Conservation (phyloP, 2,888 invertebrate species). For the Phyto melanocephala region DNA sequence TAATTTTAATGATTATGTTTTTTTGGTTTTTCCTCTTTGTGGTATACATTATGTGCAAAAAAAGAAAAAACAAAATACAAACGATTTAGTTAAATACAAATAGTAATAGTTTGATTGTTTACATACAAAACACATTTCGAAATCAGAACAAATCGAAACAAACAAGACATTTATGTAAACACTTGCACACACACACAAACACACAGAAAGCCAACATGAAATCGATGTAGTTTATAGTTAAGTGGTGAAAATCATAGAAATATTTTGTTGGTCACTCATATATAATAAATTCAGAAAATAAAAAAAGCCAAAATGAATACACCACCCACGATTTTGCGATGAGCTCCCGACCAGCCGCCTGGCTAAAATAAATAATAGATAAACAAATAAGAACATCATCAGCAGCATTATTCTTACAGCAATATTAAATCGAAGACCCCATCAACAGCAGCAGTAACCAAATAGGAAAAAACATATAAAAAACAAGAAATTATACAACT, state of each 20-base stretch:
- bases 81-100: background rate
- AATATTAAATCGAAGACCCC: constrained; percentile 41
- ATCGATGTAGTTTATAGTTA: background rate
- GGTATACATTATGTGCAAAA: constrained; percentile 14
- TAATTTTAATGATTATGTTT: background rate
- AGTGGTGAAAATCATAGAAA: constrained; percentile 46
- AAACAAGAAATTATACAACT: constrained; percentile 61
- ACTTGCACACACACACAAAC: background rate
- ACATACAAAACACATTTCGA: constrained; percentile 6
- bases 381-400: constrained; percentile 34
- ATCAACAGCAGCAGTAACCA: constrained; percentile 69
- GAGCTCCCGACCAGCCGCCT: constrained; percentile 45
- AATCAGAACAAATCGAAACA: constrained; percentile 36
- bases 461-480: constrained; percentile 55
- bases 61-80: background rate
- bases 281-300: background rate
- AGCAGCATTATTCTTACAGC: constrained; percentile 25
- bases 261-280: constrained; percentile 17
- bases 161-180: constrained; percentile 20
- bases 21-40: background rate
- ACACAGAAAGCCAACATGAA: background rate
- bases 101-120: too few relatives aligned
- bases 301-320: constrained; percentile 24
- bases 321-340: constrained; percentile 55
- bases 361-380: background rate